A percentile compares a stretch with the other conserved stretches of the same genome.
Conservation (phyloP, 2,113 vertebrate species). For the Mugil cephalus region DNA sequence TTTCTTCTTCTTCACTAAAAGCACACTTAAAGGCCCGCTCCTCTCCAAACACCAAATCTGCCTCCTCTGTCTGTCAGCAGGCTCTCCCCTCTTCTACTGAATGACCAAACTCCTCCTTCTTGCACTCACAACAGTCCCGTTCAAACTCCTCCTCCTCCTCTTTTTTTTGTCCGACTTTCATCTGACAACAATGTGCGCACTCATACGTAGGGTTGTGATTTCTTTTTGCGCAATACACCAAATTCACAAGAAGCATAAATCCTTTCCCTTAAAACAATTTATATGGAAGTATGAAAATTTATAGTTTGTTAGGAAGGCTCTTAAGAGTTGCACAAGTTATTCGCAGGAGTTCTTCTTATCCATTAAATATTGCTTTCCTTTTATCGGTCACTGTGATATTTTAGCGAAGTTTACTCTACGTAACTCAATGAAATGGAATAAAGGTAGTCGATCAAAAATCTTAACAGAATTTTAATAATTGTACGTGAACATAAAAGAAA, state of each 20-base stretch:
- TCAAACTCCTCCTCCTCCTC: constrained; percentile 45
- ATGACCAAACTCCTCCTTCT: constrained; percentile 72
- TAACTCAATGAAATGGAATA: too few relatives aligned
- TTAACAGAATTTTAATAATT: too few relatives aligned
- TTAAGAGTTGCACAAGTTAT: too few relatives aligned
- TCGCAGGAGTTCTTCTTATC: too few relatives aligned
- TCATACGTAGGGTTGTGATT: constrained; percentile 31
- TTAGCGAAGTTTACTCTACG: too few relatives aligned
- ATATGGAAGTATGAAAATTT: too few relatives aligned
- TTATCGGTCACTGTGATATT: too few relatives aligned
- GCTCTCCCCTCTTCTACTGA: constrained; percentile 62
- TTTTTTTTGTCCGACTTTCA: constrained; percentile 27
- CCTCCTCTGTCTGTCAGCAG: constrained; percentile 56
- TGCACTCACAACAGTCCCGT: constrained; percentile 53
- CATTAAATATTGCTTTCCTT: too few relatives aligned
- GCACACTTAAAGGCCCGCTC: constrained; percentile 23
- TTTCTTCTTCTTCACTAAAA: not conserved
- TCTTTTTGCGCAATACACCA: constrained; percentile 41
- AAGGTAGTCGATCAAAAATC: too few relatives aligned
- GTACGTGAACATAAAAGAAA: too few relatives aligned
- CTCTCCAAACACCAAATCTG: constrained; percentile 36
- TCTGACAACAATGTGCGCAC: constrained; percentile 47
- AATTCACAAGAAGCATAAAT: not conserved
- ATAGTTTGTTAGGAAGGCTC: too few relatives aligned
- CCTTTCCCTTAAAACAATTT: not conserved